phyloP scores from a whole-genome alignment of 2,888 invertebrate genomes.

The Gryllus longicercus region DNA sequence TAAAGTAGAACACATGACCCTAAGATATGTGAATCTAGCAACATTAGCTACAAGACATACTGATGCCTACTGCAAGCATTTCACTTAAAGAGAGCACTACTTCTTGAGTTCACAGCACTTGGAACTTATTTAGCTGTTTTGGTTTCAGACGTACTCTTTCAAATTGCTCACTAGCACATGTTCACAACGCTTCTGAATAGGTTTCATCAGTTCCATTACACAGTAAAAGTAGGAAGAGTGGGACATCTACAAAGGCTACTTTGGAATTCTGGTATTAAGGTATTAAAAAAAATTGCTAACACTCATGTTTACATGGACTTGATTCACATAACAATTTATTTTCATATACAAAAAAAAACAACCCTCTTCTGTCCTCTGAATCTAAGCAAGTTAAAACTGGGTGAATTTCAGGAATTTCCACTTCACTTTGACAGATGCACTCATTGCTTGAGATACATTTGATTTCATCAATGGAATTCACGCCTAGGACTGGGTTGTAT shows the following conservation, averaged over 20 bases:
- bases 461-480: neutral
- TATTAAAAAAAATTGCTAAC: neutral
- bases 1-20: neutral
- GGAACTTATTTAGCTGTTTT: too few species aligned
- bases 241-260: neutral
- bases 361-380: neutral
- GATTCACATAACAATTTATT: slow-evolving; percentile 5
- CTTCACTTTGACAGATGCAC: neutral
- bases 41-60: neutral
- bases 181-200: neutral
- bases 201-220: neutral
- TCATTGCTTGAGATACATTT: neutral
- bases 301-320: neutral
- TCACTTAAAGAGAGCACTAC: slow-evolving; percentile 2
- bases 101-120: neutral
- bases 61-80: neutral
- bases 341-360: neutral
- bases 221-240: neutral
- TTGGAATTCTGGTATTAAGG: neutral
- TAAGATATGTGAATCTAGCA: neutral
- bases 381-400: neutral
- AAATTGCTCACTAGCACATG: neutral
- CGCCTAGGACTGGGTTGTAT: neutral
- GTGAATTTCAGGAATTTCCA: neutral
- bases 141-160: too few species aligned